A percentile compares a stretch with the other conserved stretches of the same genome.
Evolutionary conservation across 2,797 vertebrate species (phyloP).

Genomic region (Mallotus villosus): DNA sequence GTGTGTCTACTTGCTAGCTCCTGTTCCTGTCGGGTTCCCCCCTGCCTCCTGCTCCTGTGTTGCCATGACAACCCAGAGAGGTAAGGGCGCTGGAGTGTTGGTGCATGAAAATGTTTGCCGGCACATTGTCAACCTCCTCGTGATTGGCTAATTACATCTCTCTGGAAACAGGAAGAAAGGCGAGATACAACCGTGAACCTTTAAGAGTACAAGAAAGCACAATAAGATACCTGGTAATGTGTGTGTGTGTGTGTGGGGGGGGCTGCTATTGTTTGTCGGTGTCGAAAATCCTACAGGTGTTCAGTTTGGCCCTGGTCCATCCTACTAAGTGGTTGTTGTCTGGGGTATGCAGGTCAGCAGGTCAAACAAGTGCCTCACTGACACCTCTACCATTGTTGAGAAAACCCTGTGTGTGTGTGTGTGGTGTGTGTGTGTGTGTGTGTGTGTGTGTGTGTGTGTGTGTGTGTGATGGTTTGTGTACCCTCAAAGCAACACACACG

Average conservation of each 20-base stretch:
- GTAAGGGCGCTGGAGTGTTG: slow-evolving; percentile 17
- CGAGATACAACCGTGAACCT: not conserved
- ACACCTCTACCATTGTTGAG: not conserved
- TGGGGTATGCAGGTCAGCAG: not conserved
- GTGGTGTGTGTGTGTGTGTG: not conserved
- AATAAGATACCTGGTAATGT: not conserved
- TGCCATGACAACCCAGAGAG: slow-evolving; percentile 54
- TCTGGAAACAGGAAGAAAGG: slow-evolving; percentile 5
- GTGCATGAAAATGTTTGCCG: slow-evolving; percentile 18
- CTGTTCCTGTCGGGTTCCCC: not conserved
- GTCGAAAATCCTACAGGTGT: not conserved
- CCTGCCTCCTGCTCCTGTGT: slow-evolving; percentile 26
- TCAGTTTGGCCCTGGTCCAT: not conserved
- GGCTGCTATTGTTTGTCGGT: not conserved
- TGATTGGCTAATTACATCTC: slow-evolving; percentile 15
- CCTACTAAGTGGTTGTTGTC: not conserved
- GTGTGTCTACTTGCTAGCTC: not conserved
- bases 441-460: not conserved
- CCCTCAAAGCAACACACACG: not conserved
- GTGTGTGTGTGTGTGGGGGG: not conserved
- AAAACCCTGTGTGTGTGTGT: not conserved
- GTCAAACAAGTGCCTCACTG: not conserved
- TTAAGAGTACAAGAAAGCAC: not conserved
- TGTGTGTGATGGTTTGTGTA: not conserved
- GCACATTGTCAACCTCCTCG: slow-evolving; percentile 8